These are phyloP conservation scores for Rhinichthys klamathensis DNA, from an alignment of 2,113 vertebrate species.

Conservation along the genomic window DNA sequence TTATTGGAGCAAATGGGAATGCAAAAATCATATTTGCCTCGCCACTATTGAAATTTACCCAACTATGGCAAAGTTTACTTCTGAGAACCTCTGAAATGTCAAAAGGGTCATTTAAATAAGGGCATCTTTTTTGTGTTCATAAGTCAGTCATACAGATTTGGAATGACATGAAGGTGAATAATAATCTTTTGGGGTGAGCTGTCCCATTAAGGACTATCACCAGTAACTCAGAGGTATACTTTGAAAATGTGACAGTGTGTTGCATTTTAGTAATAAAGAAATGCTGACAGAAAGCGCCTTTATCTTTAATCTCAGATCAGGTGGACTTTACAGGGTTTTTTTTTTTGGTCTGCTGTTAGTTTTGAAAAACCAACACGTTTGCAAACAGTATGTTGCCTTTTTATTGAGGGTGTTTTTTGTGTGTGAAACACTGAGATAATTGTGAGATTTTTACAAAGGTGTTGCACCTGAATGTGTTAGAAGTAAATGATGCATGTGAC, in stretches of 20 bases:
- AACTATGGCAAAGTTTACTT: neutral
- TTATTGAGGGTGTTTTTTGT: neutral
- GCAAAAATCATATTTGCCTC: no score
- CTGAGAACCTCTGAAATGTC: no score
- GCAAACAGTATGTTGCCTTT: neutral
- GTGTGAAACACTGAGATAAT: neutral
- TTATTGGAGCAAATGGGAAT: no score
- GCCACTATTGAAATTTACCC: neutral
- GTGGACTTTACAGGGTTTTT: constrained; percentile 5
- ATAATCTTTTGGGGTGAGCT: neutral
- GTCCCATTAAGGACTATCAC: neutral
- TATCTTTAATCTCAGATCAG: neutral
- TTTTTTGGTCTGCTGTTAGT: constrained; percentile 17
- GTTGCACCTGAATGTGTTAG: neutral
- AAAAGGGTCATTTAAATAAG: neutral
- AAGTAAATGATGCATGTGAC: constrained; percentile 22
- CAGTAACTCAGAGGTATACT: neutral
- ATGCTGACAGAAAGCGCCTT: neutral
- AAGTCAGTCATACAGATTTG: neutral
- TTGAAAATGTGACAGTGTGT: neutral
- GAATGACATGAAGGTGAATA: neutral
- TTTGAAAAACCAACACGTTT: neutral
- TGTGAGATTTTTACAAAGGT: neutral
- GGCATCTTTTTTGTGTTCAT: neutral
- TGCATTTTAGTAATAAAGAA: neutral